phyloP scores from a whole-genome alignment of 2,797 vertebrate species.

The Antennarius maculatus region DNA sequence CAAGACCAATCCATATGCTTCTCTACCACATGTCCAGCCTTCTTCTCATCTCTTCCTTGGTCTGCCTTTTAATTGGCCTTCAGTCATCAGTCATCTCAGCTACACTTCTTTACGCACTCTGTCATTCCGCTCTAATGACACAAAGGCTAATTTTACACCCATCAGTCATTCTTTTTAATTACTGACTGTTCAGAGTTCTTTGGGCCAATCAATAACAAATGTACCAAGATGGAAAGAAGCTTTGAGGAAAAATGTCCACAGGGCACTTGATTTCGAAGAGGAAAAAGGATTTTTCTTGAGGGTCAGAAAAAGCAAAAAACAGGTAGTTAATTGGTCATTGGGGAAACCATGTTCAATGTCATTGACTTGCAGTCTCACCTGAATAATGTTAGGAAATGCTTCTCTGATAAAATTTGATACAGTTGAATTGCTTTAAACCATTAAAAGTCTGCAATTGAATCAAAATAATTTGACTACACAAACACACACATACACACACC shows the following conservation, averaged over 20 bases:
- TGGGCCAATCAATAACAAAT: slow-evolving; percentile 80
- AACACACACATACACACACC: too few relatives aligned
- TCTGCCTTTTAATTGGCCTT: slow-evolving; percentile 81
- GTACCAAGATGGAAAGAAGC: slow-evolving; percentile 55
- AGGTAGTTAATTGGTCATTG: slow-evolving; percentile 59
- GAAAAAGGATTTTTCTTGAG: slow-evolving; percentile 45
- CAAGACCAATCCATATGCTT: slow-evolving; percentile 78
- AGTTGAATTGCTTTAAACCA: too few relatives aligned
- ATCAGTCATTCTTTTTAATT: slow-evolving; percentile 84
- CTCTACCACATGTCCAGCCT: slow-evolving; percentile 62
- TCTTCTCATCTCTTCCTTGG: slow-evolving; percentile 56
- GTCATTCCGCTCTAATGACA: slow-evolving; percentile 79
- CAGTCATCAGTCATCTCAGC: slow-evolving; percentile 76
- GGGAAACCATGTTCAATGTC: slow-evolving; percentile 42
- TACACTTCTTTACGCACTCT: slow-evolving; percentile 63
- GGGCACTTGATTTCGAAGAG: slow-evolving; percentile 55
- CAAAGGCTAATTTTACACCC: slow-evolving; percentile 85
- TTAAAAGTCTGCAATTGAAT: too few relatives aligned
- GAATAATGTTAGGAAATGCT: slow-evolving; percentile 26
- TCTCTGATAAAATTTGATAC: slow-evolving; percentile 1
- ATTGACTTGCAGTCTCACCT: slow-evolving; percentile 22
- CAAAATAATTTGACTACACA: too few relatives aligned
- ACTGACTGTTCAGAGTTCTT: slow-evolving; percentile 80
- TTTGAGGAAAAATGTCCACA: slow-evolving; percentile 44
- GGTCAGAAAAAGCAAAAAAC: slow-evolving; percentile 41